A percentile compares a stretch with the other conserved stretches of the same genome.
Evolutionary conservation across 2,888 invertebrate genomes (phyloP).

Genomic region (Melipona bicolor): DNA sequence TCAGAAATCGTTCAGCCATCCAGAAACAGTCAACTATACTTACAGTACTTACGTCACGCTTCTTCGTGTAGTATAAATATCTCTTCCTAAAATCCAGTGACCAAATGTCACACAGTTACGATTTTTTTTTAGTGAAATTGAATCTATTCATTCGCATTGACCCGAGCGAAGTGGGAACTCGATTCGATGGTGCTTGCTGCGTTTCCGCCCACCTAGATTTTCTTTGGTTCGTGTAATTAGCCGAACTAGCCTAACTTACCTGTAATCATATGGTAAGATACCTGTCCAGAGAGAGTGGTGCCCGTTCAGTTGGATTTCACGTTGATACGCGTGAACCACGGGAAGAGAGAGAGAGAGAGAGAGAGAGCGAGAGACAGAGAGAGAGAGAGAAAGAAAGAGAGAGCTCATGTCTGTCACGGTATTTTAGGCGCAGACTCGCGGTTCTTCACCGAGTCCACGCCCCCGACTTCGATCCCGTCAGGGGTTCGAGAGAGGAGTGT

Average conservation of each 20-base stretch:
- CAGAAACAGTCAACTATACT: not conserved
- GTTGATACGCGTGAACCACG: slow-evolving; percentile 17
- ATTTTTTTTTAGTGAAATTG: not conserved
- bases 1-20: not conserved
- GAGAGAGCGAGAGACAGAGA: no score
- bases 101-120: not conserved
- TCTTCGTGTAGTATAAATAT: not conserved
- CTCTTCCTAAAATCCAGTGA: not conserved
- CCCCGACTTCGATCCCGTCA: slow-evolving; percentile 70
- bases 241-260: not conserved
- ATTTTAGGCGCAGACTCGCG: slow-evolving; percentile 77
- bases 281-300: not conserved
- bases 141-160: not conserved
- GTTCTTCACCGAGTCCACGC: slow-evolving; percentile 77
- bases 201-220: not conserved
- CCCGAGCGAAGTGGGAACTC: not conserved
- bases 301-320: slow-evolving; percentile 23
- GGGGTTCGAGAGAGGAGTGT: slow-evolving; percentile 41
- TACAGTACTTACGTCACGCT: not conserved
- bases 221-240: not conserved
- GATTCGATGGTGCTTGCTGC: not conserved
- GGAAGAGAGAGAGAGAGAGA: not conserved
- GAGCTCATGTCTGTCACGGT: slow-evolving; percentile 8
- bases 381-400: no score
- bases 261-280: not conserved